These are phyloP conservation scores for Pipra filicauda DNA, from an alignment of 2,113 vertebrate species.

Conservation along the genomic window DNA sequence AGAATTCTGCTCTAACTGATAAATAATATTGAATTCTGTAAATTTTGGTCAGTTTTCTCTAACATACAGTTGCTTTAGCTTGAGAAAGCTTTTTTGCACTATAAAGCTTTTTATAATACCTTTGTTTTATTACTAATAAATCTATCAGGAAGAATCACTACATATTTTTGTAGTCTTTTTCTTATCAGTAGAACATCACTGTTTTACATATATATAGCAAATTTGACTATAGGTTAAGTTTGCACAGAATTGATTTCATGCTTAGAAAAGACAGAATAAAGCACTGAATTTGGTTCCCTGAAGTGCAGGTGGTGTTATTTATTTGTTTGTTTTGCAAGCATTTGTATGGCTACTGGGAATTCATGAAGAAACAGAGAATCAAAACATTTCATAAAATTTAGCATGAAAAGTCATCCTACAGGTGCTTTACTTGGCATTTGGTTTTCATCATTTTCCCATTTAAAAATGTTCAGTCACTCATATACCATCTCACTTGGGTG, in stretches of 20 bases:
- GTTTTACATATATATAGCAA: background rate
- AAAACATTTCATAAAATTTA: background rate
- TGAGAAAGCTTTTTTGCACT: background rate
- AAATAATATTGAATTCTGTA: background rate
- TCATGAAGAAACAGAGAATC: background rate
- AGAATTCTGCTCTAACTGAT: background rate
- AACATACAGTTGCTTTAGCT: background rate
- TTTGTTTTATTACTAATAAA: background rate
- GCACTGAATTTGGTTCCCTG: background rate
- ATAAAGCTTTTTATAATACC: background rate
- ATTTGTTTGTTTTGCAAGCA: background rate
- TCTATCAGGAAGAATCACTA: background rate
- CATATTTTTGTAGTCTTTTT: background rate
- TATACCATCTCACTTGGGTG: background rate
- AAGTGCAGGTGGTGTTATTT: background rate
- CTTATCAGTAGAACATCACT: background rate
- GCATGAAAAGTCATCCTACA: background rate
- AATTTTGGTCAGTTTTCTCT: background rate
- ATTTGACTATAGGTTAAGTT: background rate
- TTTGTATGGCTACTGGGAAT: background rate
- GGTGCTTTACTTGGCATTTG: background rate
- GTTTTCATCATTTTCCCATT: background rate
- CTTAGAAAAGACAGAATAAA: background rate
- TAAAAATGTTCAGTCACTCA: background rate
- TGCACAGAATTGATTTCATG: background rate